These are phyloP conservation scores for Pipistrellus kuhlii DNA, from an alignment of 2,797 vertebrate species.

Conservation along the genomic window DNA sequence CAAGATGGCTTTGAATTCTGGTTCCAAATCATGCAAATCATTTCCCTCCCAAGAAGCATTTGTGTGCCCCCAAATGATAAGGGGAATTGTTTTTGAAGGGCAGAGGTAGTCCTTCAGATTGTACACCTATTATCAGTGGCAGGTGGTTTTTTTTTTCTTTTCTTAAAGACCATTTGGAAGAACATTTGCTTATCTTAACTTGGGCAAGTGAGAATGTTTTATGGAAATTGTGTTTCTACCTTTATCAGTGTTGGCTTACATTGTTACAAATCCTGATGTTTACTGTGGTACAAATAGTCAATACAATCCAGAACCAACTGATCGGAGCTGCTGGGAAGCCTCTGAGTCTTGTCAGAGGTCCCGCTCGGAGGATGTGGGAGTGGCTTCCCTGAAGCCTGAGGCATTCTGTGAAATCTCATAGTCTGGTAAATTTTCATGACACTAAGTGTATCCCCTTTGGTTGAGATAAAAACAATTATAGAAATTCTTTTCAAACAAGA, in stretches of 20 bases:
- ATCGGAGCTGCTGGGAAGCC: not conserved
- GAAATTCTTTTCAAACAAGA: constrained; percentile 26
- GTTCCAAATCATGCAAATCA: not conserved
- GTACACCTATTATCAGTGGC: not conserved
- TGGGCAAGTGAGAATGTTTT: constrained; percentile 18
- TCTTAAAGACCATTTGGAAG: not conserved
- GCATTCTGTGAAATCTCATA: not conserved
- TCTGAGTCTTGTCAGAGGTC: constrained; percentile 3
- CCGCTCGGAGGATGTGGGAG: not conserved
- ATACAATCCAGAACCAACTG: not conserved
- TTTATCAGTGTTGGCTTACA: not conserved
- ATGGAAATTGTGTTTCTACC: not conserved
- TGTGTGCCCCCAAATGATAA: not conserved
- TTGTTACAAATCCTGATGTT: constrained; percentile 20
- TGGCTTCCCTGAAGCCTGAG: constrained; percentile 31
- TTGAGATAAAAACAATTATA: not conserved
- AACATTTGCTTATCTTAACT: constrained; percentile 45
- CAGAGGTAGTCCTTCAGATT: not conserved
- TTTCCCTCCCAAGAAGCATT: not conserved
- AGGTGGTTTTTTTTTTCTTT: not conserved
- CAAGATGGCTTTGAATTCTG: not conserved
- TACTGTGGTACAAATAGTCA: not conserved
- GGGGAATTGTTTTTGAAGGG: not conserved
- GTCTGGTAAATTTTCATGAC: constrained; percentile 14
- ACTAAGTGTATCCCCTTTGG: not conserved